A percentile compares a stretch with the other conserved stretches of the same genome.
phyloP scores from a whole-genome alignment of 2,113 vertebrate species.

The Furnarius figulus region DNA sequence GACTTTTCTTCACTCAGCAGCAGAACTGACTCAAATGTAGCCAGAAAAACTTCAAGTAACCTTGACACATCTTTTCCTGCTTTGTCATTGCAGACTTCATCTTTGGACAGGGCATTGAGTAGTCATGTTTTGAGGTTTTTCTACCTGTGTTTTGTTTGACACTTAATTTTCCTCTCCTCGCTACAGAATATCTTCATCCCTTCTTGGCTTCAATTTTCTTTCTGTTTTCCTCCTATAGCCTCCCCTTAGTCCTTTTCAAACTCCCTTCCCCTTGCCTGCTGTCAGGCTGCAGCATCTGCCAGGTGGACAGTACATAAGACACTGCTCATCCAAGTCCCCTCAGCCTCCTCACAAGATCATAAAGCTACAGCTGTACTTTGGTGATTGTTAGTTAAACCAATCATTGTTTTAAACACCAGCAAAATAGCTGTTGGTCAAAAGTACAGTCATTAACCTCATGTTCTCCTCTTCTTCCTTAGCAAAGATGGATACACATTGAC shows the following conservation, averaged over 20 bases:
- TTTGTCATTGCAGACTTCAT: background rate
- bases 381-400: background rate
- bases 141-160: background rate
- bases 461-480: background rate
- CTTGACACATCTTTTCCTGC: background rate
- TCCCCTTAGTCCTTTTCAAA: background rate
- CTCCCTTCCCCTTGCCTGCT: background rate
- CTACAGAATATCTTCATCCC: background rate
- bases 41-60: background rate
- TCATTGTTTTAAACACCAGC: background rate
- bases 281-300: background rate
- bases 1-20: background rate
- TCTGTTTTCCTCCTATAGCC: background rate
- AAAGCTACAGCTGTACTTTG: background rate
- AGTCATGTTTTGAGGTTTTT: background rate
- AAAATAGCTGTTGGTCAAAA: background rate
- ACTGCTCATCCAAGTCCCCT: background rate
- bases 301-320: background rate
- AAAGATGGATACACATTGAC: slow-evolving; percentile 54
- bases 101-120: background rate
- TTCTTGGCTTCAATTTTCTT: background rate
- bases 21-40: background rate
- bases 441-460: slow-evolving; percentile 28
- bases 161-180: background rate
- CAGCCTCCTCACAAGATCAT: background rate